Evolutionary conservation across 2,797 vertebrate genomes (phyloP), one percentile per base, ranked within the genome.

Genomic region (Epinephelus malabaricus): DNA sequence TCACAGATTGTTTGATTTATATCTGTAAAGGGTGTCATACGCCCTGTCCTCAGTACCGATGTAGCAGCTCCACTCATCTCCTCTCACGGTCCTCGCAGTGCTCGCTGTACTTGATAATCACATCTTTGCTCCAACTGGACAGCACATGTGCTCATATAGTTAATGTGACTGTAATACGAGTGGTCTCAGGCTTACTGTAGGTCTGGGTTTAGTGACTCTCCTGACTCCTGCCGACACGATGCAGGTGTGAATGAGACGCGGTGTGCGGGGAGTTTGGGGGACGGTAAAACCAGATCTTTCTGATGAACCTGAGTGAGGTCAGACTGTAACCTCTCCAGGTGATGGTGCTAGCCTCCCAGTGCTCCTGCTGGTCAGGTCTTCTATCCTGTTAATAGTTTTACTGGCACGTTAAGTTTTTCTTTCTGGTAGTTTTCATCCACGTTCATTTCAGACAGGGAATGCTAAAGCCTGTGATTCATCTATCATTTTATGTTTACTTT

Each of bases 291-390:
- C 59, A 47, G 60, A 51, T 78, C 38, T 55, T 73, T 70, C 19
- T 67, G 40, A 61, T 79, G 49, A 76, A 66, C 69, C 70, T 78
- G 53, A 79, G 10, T 53, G 49, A 66, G 38, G 59, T 78, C n/a
- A 25, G 55, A 65, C 60, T 77, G 56, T 70, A 71, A 67, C 71
- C 70, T 86, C 77, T 84, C 51, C 78, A 67, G 78, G 75, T 81
- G 73, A 84, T 84, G 92, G 91, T 91, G 92, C 90, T 91, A 76
- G 78, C 72, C 75, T 89, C 76, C 49, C 85, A 83, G 74, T 71
- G 66, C 66, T 88, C 73, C 77, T 86, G 82, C 89, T 87, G 86
- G 79, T 80, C 78, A 68, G 76, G 76, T 80, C 87, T 87, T 83
- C 75, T 84, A 76, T 81, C 63, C 80, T 70, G 30, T 83, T 76